Evolutionary conservation across 2,797 vertebrate species (phyloP), one percentile per base, ranked within the genome.

Genomic region (Gallinago nigripennis): DNA sequence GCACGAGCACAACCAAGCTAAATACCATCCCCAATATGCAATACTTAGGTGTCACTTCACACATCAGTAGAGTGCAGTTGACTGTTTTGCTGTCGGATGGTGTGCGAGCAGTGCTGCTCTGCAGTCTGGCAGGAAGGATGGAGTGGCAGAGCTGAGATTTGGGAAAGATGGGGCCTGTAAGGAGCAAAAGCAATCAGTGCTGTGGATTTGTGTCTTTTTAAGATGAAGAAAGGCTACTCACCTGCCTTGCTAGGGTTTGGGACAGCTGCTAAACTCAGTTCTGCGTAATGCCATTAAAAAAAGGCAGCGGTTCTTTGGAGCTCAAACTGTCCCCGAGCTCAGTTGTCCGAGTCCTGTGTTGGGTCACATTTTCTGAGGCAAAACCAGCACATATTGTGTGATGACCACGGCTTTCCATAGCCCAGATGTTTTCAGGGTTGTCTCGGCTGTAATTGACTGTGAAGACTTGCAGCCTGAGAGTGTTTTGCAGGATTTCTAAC

Each of bases 41-140:
- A 27, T 41, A 56, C 8, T 37, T 12, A 15, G 28, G 18, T 33
- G 54, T 45, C 58, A 11, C 31, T 65, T 68, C n/a, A 37, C 21
- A 23, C 25, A 5, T 24, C n/a, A 7, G 30, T 6, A 46, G 24
- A 39, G 12, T 14, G 18, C 31, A 8, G 25, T 8, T 31, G 28
- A 18, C 11, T 16, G 0, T 51, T 71, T 50, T 56, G 45, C 15
- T 79, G 20, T 8, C n/a, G 45, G n/a, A 13, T 16, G 41, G 3
- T 39, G 14, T 9, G 28, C 0, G 1, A 75, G 17, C n/a, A 81
- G 12, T 2, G 0, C 60, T 61, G 39, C 23, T 12, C 37, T 31
- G n/a, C 46, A 73, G 51, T 16, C 43, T 41, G 33, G 16, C 19
- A 35, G 20, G 64, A 43, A 11, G 41, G n/a, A 15, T 33, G 48